Conservation (phyloP, 1,140 invertebrate genomes). For the Nephila pilipes region DNA sequence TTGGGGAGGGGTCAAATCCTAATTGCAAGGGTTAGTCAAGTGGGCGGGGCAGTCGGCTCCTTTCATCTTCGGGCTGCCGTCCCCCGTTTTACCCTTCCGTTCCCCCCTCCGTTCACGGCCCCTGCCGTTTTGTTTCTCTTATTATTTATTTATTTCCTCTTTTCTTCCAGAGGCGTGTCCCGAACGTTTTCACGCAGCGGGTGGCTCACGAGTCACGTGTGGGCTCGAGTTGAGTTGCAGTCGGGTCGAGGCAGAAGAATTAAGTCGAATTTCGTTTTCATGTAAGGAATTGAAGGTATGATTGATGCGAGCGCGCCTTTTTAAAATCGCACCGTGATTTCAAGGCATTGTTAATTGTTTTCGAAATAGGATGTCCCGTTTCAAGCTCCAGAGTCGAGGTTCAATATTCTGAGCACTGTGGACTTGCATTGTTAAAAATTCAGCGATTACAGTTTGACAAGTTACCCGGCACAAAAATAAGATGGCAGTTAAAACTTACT, state of each 20-base stretch:
- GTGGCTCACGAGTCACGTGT: slow-evolving; percentile 53
- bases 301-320: slow-evolving; percentile 42
- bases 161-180: slow-evolving; percentile 65
- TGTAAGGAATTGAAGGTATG: slow-evolving; percentile 46
- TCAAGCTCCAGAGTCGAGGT: too few species aligned
- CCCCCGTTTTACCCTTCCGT: slow-evolving; percentile 11
- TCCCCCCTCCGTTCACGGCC: slow-evolving; percentile 23
- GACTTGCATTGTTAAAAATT: too few species aligned
- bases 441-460: too few species aligned
- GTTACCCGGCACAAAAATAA: too few species aligned
- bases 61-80: slow-evolving; percentile 65
- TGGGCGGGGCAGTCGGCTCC: slow-evolving; percentile 71
- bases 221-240: not conserved
- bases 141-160: slow-evolving; percentile 23
- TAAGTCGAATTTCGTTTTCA: slow-evolving; percentile 18
- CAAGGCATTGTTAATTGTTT: not conserved
- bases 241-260: not conserved
- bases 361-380: not conserved
- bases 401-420: too few species aligned
- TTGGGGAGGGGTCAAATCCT: slow-evolving; percentile 73
- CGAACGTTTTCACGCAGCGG: slow-evolving; percentile 75
- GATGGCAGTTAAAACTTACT: too few species aligned
- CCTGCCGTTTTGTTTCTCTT: slow-evolving; percentile 52
- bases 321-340: not conserved
- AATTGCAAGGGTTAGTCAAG: slow-evolving; percentile 76